A percentile compares a stretch with the other conserved stretches of the same genome.
Conservation (phyloP, 2,888 invertebrate genomes). For the Hanleya hanleyi region DNA sequence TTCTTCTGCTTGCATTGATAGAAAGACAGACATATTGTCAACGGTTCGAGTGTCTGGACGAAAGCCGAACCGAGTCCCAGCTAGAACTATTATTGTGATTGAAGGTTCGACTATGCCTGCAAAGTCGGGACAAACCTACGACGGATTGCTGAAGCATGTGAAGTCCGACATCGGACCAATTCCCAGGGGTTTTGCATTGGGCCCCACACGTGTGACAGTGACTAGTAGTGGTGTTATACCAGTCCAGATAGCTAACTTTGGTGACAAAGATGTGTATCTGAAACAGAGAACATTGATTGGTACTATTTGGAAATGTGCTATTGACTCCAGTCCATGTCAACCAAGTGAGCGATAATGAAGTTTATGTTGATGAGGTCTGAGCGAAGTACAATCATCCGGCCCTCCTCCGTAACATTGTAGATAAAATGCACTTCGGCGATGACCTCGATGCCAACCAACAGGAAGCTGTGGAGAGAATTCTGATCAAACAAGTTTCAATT, state of each 20-base stretch:
- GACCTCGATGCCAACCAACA: not conserved
- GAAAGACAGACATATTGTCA: not conserved
- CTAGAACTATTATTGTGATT: not conserved
- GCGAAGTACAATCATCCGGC: not conserved
- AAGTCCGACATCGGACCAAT: not conserved
- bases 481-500: not conserved
- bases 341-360: not conserved
- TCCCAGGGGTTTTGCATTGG: not conserved
- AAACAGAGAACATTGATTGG: not conserved
- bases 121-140: not conserved
- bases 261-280: constrained; percentile 6
- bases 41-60: not conserved
- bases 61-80: not conserved
- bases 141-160: not conserved
- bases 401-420: not conserved
- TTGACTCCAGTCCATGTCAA: not conserved
- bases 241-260: constrained; percentile 12
- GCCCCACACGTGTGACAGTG: not conserved
- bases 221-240: not conserved
- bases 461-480: not conserved
- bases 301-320: not conserved
- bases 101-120: not conserved
- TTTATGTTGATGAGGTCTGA: not conserved
- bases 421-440: not conserved
- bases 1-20: no score